phyloP scores from a whole-genome alignment of 2,797 vertebrate species.

The Ceryle rudis region DNA sequence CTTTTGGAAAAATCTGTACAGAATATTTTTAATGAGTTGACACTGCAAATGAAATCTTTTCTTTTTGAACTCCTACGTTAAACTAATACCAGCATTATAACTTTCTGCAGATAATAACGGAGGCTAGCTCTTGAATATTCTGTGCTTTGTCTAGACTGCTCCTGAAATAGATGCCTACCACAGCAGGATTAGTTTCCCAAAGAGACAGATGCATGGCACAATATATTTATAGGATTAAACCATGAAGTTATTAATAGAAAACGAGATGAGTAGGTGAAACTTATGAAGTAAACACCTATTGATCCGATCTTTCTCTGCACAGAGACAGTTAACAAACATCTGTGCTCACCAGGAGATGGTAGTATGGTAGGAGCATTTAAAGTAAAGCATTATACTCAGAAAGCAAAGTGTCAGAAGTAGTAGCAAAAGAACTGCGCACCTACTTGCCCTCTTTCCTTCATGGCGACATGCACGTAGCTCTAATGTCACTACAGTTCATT shows the following conservation, averaged over 20 bases:
- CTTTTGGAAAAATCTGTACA: constrained; percentile 41
- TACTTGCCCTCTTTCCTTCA: background rate
- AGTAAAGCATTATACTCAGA: background rate
- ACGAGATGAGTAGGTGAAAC: background rate
- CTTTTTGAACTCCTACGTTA: constrained; percentile 20
- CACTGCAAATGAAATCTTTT: background rate
- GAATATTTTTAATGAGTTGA: constrained; percentile 52
- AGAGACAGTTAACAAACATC: background rate
- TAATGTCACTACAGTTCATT: background rate
- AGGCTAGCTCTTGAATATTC: background rate
- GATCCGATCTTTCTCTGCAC: background rate
- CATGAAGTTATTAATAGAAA: constrained; percentile 25
- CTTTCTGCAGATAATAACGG: background rate
- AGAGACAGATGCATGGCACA: background rate
- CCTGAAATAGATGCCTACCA: constrained; percentile 14
- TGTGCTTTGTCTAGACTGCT: background rate
- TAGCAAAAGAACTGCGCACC: background rate
- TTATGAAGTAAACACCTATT: background rate
- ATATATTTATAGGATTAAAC: constrained; percentile 1
- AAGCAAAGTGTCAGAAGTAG: background rate
- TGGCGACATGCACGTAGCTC: background rate
- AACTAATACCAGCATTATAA: background rate
- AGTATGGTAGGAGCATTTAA: background rate
- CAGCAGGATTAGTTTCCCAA: constrained; percentile 4
- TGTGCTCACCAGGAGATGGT: background rate